phyloP scores from a whole-genome alignment of 2,113 vertebrate genomes.

The Epinephelus cyanopodus region DNA sequence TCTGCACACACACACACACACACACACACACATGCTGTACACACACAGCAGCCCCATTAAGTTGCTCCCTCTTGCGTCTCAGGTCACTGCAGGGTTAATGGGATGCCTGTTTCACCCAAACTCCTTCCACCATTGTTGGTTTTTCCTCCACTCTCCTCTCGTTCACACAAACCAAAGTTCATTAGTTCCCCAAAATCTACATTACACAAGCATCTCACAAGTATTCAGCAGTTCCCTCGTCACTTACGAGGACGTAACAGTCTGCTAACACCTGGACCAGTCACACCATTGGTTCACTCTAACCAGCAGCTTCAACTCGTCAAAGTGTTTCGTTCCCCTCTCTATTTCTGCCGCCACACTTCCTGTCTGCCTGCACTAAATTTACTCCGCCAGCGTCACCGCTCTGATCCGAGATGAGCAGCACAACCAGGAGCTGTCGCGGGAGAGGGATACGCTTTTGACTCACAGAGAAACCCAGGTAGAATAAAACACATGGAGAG shows the following conservation, averaged over 20 bases:
- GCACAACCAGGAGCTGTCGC: constrained; percentile 22
- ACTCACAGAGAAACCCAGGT: constrained; percentile 33
- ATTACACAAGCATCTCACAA: neutral
- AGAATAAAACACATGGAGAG: neutral
- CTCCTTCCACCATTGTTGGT: neutral
- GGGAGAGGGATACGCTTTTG: constrained; percentile 22
- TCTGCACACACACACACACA: neutral
- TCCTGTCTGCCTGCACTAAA: constrained; percentile 25
- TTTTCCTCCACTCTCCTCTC: neutral
- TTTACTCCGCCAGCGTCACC: constrained; percentile 20
- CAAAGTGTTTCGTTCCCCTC: constrained; percentile 27
- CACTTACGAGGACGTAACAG: neutral
- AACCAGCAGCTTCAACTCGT: constrained; percentile 11
- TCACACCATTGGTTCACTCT: constrained; percentile 9
- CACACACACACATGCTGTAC: neutral
- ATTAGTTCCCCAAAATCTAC: neutral
- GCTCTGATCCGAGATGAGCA: constrained; percentile 33
- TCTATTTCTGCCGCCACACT: constrained; percentile 35
- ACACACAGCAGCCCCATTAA: neutral
- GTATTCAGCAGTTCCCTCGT: neutral
- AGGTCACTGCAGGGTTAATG: constrained; percentile 48
- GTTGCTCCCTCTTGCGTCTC: neutral
- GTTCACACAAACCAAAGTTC: neutral
- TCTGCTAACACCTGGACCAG: constrained; percentile 50
- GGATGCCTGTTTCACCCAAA: constrained; percentile 26